Conservation (phyloP, 2,888 invertebrate species). For the Amphiduros pacificus region DNA sequence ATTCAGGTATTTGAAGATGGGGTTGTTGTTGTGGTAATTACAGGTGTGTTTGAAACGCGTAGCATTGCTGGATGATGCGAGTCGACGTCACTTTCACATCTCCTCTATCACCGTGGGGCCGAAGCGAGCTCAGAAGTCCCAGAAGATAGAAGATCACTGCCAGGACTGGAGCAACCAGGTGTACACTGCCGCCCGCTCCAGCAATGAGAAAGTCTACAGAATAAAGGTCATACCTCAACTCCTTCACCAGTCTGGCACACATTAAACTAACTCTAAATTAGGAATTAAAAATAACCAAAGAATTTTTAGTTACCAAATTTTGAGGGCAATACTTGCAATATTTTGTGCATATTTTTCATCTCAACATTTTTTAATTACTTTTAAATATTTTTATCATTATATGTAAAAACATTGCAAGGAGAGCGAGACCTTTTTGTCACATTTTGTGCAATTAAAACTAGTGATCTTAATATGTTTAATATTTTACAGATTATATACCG, state of each 20-base stretch:
- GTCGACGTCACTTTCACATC: conserved; percentile 70
- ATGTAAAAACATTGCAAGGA: neutral
- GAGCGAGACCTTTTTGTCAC: neutral
- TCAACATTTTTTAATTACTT: too few relatives aligned
- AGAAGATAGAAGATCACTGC: conserved; percentile 51
- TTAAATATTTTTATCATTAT: neutral
- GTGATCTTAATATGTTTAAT: too few relatives aligned
- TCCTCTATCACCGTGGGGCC: conserved; percentile 62
- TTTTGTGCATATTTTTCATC: too few relatives aligned
- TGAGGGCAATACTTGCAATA: too few relatives aligned
- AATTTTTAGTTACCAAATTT: too few relatives aligned
- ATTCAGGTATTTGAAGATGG: too few relatives aligned
- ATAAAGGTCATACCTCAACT: conserved; percentile 46
- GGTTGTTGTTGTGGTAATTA: conserved; percentile 9
- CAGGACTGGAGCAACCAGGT: conserved; percentile 63
- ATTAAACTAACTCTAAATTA: too few relatives aligned
- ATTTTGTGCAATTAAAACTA: too few relatives aligned
- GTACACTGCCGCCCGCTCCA: conserved; percentile 32
- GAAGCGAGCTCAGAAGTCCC: conserved; percentile 52
- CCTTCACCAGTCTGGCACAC: too few relatives aligned
- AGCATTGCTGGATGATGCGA: conserved; percentile 72
- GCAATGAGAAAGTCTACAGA: conserved; percentile 53
- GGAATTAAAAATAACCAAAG: too few relatives aligned
- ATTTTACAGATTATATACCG: conserved; percentile 64
- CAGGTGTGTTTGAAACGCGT: conserved; percentile 66